phyloP scores from a whole-genome alignment of 2,797 vertebrate genomes.

The Catostomus latipinnis region DNA sequence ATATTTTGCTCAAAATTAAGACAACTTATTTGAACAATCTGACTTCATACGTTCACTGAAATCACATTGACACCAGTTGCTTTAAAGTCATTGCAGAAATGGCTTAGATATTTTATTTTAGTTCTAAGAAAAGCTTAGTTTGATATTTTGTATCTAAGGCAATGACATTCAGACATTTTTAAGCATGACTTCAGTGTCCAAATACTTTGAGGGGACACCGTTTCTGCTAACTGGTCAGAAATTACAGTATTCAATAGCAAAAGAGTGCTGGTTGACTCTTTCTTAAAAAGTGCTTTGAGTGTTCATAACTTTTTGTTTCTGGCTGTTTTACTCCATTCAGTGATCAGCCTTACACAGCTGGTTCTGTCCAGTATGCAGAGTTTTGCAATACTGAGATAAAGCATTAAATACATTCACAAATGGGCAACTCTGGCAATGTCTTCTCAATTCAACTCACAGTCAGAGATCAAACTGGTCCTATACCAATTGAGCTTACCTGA shows the following conservation, averaged over 20 bases:
- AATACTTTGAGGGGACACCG: no score
- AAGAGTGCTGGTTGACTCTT: constrained; percentile 10
- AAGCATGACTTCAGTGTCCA: no score
- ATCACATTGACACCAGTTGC: no score
- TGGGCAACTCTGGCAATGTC: background rate
- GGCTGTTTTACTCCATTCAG: background rate
- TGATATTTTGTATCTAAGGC: no score
- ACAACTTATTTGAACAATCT: no score
- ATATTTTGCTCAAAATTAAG: no score
- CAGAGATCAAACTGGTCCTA: constrained; percentile 11
- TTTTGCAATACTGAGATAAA: constrained; percentile 37
- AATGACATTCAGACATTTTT: no score
- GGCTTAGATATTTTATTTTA: no score
- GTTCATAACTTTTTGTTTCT: constrained; percentile 17
- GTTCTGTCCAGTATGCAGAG: constrained; percentile 17
- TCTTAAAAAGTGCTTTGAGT: constrained; percentile 48
- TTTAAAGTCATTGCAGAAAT: no score
- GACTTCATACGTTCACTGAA: no score
- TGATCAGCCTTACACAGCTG: background rate
- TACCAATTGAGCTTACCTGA: constrained; percentile 54
- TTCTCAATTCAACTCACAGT: constrained; percentile 1
- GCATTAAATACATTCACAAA: background rate
- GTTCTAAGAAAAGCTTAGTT: no score
- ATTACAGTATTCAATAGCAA: background rate
- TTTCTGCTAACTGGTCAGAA: background rate